Evolutionary conservation across 1,140 invertebrate genomes (phyloP).

Genomic region (Pogonognathellus flavescens): DNA sequence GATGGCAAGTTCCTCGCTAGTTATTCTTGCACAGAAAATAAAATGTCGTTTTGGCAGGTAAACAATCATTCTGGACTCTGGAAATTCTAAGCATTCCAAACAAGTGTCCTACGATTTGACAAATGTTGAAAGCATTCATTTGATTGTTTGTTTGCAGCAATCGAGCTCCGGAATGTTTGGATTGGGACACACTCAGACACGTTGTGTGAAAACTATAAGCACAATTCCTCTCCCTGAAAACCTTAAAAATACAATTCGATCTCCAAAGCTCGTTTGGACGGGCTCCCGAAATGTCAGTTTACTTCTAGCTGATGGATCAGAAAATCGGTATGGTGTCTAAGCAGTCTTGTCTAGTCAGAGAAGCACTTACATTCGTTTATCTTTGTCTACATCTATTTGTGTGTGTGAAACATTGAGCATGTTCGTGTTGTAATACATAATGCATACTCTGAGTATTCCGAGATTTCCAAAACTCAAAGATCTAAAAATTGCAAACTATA

Average conservation of each 20-base stretch:
- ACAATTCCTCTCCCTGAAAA: slow-evolving; percentile 92
- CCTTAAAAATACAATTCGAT: slow-evolving; percentile 86
- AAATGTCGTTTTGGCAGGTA: slow-evolving; percentile 98
- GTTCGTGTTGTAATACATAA: too few relatives aligned
- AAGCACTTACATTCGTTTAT: neutral
- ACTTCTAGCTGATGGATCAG: slow-evolving; percentile 92
- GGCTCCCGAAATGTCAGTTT: slow-evolving; percentile 91
- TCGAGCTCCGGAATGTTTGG: slow-evolving; percentile 87
- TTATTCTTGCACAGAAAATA: slow-evolving; percentile 95
- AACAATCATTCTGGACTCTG: slow-evolving; percentile 66
- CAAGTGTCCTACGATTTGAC: too few relatives aligned
- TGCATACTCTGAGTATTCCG: too few relatives aligned
- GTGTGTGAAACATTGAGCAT: too few relatives aligned
- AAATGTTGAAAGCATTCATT: too few relatives aligned
- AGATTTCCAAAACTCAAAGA: too few relatives aligned
- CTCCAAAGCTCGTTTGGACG: slow-evolving; percentile 92
- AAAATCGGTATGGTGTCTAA: slow-evolving; percentile 91
- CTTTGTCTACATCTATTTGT: too few relatives aligned
- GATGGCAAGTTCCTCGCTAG: slow-evolving; percentile 98
- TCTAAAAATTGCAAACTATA: too few relatives aligned
- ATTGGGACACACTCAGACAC: slow-evolving; percentile 89
- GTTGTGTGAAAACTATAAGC: slow-evolving; percentile 93
- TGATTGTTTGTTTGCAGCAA: slow-evolving; percentile 73
- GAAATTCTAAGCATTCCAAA: too few relatives aligned
- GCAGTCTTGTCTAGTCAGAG: slow-evolving; percentile 20